Conservation (phyloP, 2,113 vertebrate species). For the Equus przewalskii region DNA sequence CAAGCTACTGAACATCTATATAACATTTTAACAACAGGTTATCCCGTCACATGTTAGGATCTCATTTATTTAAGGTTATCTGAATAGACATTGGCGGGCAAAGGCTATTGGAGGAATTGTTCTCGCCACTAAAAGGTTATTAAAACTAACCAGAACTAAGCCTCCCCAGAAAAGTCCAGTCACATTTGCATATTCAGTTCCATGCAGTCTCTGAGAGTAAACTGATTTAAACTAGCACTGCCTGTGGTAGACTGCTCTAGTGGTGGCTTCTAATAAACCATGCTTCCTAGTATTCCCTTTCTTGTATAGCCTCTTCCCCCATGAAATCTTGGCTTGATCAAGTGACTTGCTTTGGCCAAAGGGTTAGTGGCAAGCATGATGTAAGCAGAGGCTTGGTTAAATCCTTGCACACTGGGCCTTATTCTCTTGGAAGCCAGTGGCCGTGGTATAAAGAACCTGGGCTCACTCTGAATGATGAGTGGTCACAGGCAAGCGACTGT, state of each 20-base stretch:
- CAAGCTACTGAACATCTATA: background rate
- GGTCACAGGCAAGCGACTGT: background rate
- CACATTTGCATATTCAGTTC: background rate
- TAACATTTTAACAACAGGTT: background rate
- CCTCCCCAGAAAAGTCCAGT: background rate
- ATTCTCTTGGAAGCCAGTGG: background rate
- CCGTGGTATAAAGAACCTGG: background rate
- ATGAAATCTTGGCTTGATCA: background rate
- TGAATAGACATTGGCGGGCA: background rate
- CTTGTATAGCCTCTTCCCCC: background rate
- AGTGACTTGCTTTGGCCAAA: background rate
- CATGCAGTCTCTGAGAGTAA: background rate
- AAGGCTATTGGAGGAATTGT: background rate
- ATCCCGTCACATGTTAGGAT: background rate
- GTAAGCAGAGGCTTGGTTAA: background rate
- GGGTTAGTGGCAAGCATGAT: background rate
- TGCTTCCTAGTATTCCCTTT: background rate
- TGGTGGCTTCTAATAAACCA: background rate
- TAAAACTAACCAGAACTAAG: background rate
- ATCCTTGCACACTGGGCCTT: background rate
- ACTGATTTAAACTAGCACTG: background rate
- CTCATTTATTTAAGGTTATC: background rate
- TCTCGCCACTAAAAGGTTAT: background rate
- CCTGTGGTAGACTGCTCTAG: background rate
- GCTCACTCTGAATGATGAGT: background rate